phyloP scores from a whole-genome alignment of 2,797 vertebrate species.

The Leuciscus waleckii region DNA sequence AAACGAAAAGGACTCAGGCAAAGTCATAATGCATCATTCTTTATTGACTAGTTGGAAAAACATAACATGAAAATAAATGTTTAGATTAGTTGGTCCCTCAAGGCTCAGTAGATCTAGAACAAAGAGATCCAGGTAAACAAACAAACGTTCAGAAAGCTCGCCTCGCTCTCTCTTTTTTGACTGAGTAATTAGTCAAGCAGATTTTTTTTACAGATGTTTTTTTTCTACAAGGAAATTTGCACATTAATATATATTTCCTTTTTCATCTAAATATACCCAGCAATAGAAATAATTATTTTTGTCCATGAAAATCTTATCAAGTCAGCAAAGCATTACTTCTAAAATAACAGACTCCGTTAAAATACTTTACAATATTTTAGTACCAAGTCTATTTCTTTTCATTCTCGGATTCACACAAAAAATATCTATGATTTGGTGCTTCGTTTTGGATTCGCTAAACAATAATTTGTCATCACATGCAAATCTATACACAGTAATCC shows the following conservation, averaged over 20 bases:
- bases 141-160: constrained; percentile 71
- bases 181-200: constrained; percentile 69
- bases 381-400: constrained; percentile 63
- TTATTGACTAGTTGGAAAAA: constrained; percentile 84
- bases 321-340: constrained; percentile 69
- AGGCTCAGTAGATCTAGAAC: constrained; percentile 65
- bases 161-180: constrained; percentile 34
- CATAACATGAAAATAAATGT: constrained; percentile 76
- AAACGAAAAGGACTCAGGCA: constrained; percentile 40
- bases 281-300: constrained; percentile 59
- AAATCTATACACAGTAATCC: constrained; percentile 76
- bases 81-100: constrained; percentile 78
- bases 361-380: constrained; percentile 73
- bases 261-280: constrained; percentile 56
- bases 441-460: constrained; percentile 63
- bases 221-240: constrained; percentile 55
- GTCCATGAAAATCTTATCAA: constrained; percentile 68
- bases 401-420: constrained; percentile 67
- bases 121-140: constrained; percentile 72
- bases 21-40: constrained; percentile 71
- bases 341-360: constrained; percentile 70
- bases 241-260: constrained; percentile 50
- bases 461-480: constrained; percentile 76
- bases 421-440: constrained; percentile 63
- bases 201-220: constrained; percentile 73